These are phyloP conservation scores for Urocynchramus pylzowi DNA, from an alignment of 2,113 vertebrate genomes.

Conservation along the genomic window DNA sequence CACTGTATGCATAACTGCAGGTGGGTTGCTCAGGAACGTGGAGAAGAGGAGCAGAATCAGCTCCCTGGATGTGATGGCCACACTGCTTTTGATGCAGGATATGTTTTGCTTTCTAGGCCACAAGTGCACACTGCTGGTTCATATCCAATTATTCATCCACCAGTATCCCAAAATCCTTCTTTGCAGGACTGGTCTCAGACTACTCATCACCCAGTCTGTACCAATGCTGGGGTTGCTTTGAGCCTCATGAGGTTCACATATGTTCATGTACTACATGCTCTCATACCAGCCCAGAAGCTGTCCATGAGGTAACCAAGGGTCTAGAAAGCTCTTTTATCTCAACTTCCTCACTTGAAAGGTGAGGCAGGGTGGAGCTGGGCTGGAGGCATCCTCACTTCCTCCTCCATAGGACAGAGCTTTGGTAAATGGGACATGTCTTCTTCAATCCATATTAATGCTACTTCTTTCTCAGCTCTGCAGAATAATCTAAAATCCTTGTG, in stretches of 20 bases:
- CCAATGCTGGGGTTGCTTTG: not conserved
- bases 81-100: not conserved
- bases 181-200: not conserved
- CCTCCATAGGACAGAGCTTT: not conserved
- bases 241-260: not conserved
- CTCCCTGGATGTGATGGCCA: not conserved
- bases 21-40: fast-evolving
- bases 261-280: not conserved
- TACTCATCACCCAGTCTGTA: not conserved
- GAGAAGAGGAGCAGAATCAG: not conserved
- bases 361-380: fast-evolving
- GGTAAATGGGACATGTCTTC: not conserved
- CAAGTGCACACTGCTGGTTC: not conserved
- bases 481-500: not conserved
- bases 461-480: not conserved
- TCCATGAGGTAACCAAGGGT: not conserved
- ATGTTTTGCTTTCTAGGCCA: not conserved
- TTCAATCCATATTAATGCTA: not conserved
- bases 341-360: not conserved
- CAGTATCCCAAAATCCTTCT: not conserved
- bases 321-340: not conserved
- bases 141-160: not conserved
- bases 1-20: not conserved
- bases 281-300: not conserved
- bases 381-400: not conserved